Percentiles rank a stretch among this genome's conserved stretches.
These are phyloP conservation scores for Caenorhabditis sp. DNA, from an alignment of 2,888 invertebrate genomes.

Conservation along the genomic window DNA sequence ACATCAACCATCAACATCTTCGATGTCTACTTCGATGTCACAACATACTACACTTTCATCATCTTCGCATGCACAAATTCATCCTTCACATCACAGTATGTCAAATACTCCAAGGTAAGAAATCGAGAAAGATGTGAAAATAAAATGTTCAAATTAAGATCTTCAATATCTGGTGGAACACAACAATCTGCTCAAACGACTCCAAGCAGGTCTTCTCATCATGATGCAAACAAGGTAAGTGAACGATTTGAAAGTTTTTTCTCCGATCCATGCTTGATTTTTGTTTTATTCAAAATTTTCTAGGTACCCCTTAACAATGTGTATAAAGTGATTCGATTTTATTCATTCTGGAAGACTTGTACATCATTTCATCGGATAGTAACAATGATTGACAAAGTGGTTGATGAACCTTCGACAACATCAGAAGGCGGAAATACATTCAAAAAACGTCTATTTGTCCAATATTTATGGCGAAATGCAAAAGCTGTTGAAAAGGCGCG, in stretches of 20 bases:
- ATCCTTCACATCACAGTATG: constrained; percentile 38
- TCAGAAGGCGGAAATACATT: constrained; percentile 49
- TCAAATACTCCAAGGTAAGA: constrained; percentile 35
- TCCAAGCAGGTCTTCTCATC: constrained; percentile 16
- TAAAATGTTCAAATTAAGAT: constrained; percentile 16
- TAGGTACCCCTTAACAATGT: constrained; percentile 64
- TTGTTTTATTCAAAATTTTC: background rate
- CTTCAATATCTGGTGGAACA: constrained; percentile 52
- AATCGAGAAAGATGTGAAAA: too few species aligned
- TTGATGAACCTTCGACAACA: constrained; percentile 45
- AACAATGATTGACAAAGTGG: constrained; percentile 70
- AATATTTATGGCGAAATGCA: constrained; percentile 71
- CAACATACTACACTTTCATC: constrained; percentile 25
- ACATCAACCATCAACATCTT: constrained; percentile 26
- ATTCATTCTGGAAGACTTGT: constrained; percentile 71
- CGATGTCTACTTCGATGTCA: constrained; percentile 29
- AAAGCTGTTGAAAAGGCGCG: constrained; percentile 69
- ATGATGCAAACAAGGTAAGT: constrained; percentile 35
- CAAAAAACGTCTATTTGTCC: constrained; percentile 68
- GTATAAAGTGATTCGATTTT: constrained; percentile 70
- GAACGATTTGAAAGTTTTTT: too few species aligned
- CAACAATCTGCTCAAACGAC: constrained; percentile 40
- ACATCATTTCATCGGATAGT: constrained; percentile 71
- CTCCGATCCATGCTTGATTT: background rate
- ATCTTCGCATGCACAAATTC: constrained; percentile 29